These are phyloP conservation scores for Endotricha flammealis DNA, from an alignment of 2,888 invertebrate species.

Conservation along the genomic window DNA sequence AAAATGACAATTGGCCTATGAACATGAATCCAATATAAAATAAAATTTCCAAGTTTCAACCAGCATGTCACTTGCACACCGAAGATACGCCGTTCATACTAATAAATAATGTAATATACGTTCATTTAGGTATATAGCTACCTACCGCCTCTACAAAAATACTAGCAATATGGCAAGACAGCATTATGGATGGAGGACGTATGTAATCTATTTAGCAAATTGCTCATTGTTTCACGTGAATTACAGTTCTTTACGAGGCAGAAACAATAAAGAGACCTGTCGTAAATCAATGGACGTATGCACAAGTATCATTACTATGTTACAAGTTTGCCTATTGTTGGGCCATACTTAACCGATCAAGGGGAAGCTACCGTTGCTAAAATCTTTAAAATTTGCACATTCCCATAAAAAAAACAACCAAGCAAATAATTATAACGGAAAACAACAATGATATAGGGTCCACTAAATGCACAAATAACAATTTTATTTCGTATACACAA, in stretches of 20 bases:
- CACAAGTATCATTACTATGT: slow-evolving; percentile 53
- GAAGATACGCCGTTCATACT: slow-evolving; percentile 9
- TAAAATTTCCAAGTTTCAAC: slow-evolving; percentile 4
- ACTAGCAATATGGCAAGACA: slow-evolving; percentile 76
- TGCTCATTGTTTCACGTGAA: slow-evolving; percentile 73
- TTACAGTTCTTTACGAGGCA: slow-evolving; percentile 69
- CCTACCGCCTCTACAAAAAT: slow-evolving; percentile 57
- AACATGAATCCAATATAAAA: slow-evolving; percentile 3
- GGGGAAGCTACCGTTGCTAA: slow-evolving; percentile 31
- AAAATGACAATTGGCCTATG: too few relatives aligned
- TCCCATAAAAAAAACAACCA: slow-evolving; percentile 41
- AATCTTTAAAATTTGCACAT: slow-evolving; percentile 50
- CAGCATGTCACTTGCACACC: slow-evolving; percentile 10
- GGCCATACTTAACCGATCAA: slow-evolving; percentile 48
- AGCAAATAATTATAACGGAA: slow-evolving; percentile 43
- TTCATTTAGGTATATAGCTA: slow-evolving; percentile 45
- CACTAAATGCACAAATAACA: slow-evolving; percentile 49
- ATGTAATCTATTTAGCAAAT: slow-evolving; percentile 74
- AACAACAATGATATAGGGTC: slow-evolving; percentile 26
- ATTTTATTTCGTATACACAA: slow-evolving; percentile 70
- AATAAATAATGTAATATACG: slow-evolving; percentile 25
- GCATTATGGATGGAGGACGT: slow-evolving; percentile 73
- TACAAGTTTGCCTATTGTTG: slow-evolving; percentile 57
- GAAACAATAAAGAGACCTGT: slow-evolving; percentile 69
- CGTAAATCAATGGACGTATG: slow-evolving; percentile 68